phyloP scores from a whole-genome alignment of 2,888 invertebrate species.

The Teleiodes luculella region DNA sequence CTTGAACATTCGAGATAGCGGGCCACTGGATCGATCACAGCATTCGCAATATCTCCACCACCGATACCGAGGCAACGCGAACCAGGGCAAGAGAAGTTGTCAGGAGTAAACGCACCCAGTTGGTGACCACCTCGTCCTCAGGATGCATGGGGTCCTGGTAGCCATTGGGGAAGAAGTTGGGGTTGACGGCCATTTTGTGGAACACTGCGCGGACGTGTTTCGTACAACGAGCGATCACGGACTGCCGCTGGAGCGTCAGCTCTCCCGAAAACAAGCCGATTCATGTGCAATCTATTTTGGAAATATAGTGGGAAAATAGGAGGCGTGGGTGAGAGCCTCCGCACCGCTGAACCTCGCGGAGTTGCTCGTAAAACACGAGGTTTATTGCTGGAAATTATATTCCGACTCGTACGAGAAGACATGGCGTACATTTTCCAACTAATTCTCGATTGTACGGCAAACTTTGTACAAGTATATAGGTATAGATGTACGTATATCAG shows the following conservation, averaged over 20 bases:
- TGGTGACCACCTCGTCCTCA: conserved; percentile 79
- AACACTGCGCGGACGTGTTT: conserved; percentile 61
- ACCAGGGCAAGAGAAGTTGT: not conserved
- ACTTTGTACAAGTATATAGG: not conserved
- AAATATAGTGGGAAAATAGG: conserved; percentile 70
- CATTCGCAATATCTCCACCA: not conserved
- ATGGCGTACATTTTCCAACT: not conserved
- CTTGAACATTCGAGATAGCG: conserved; percentile 30
- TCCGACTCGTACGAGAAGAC: not conserved
- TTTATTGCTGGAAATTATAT: conserved; percentile 9
- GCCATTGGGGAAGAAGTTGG: conserved; percentile 74
- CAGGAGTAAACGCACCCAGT: conserved; percentile 74
- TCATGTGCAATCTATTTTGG: conserved; percentile 77
- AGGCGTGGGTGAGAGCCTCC: conserved; percentile 63
- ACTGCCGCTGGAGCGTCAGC: conserved; percentile 68
- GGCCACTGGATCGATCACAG: conserved; percentile 24
- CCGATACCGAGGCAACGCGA: not conserved
- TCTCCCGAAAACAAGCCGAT: conserved; percentile 70
- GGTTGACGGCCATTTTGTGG: conserved; percentile 63
- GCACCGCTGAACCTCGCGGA: conserved; percentile 19
- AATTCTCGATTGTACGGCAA: not conserved
- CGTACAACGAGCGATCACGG: conserved; percentile 62
- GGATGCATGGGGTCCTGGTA: conserved; percentile 75
- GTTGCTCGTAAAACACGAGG: not conserved
- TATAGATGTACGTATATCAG: too few species aligned